Conservation (phyloP, 2,888 invertebrate genomes). For the Periphyllus acericola region DNA sequence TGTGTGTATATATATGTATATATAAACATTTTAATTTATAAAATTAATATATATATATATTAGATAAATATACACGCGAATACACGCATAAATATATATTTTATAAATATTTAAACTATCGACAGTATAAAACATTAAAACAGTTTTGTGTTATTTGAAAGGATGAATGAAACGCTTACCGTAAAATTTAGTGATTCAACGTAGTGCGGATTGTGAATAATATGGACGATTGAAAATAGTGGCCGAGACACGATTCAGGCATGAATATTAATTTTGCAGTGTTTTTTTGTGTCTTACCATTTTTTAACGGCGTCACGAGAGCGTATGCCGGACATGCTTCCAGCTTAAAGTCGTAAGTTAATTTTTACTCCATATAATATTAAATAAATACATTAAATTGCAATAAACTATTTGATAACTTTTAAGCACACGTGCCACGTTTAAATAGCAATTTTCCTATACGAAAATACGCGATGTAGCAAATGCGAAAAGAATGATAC, state of each 20-base stretch:
- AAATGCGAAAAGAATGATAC: not conserved
- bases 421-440: too few species aligned
- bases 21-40: not conserved
- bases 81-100: not conserved
- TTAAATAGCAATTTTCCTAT: not conserved
- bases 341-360: constrained; percentile 54
- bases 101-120: constrained; percentile 12
- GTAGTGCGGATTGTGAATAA: constrained; percentile 14
- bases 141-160: constrained; percentile 7
- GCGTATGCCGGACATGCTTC: constrained; percentile 55
- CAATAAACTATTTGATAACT: too few species aligned
- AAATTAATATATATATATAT: not conserved
- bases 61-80: not conserved
- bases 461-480: not conserved
- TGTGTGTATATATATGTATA: constrained; percentile 1
- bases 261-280: constrained; percentile 34
- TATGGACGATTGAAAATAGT: constrained; percentile 45
- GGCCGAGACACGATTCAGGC: constrained; percentile 41
- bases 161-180: constrained; percentile 22
- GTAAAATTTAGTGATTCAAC: constrained; percentile 5
- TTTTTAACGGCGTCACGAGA: constrained; percentile 27
- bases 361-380: not conserved
- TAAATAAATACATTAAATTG: not conserved
- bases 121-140: not conserved
- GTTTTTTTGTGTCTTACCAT: constrained; percentile 32